phyloP scores from a whole-genome alignment of 2,797 vertebrate genomes.

The Acipenser oxyrinchus region DNA sequence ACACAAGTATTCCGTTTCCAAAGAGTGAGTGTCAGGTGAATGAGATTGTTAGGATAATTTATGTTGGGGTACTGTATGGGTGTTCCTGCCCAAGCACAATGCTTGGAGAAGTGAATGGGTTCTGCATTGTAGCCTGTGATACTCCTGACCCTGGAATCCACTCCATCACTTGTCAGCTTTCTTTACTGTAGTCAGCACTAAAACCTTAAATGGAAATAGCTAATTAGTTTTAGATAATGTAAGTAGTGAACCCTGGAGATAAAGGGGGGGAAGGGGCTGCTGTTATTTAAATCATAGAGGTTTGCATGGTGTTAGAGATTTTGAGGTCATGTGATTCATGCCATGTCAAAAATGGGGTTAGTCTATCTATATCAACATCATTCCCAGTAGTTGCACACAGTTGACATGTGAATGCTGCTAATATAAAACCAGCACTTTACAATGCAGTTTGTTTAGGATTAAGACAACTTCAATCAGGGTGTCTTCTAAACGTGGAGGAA shows the following conservation, averaged over 20 bases:
- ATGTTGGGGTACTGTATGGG: background rate
- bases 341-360: too few species aligned
- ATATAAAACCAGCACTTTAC: too few species aligned
- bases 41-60: background rate
- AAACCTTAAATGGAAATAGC: background rate
- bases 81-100: background rate
- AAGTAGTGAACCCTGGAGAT: background rate
- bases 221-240: background rate
- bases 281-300: background rate
- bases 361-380: too few species aligned
- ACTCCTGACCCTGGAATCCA: conserved; percentile 3
- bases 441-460: too few species aligned
- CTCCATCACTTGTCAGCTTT: conserved; percentile 8
- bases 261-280: background rate
- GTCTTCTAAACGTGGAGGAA: too few species aligned
- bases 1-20: background rate
- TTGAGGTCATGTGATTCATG: too few species aligned
- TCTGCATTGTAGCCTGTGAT: background rate
- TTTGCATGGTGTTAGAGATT: background rate
- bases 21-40: background rate
- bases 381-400: too few species aligned
- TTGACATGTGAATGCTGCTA: too few species aligned
- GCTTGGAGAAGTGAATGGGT: background rate
- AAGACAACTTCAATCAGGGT: too few species aligned
- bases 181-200: conserved; percentile 1